phyloP scores from a whole-genome alignment of 2,113 vertebrate genomes.

The Trematomus loennbergii region DNA sequence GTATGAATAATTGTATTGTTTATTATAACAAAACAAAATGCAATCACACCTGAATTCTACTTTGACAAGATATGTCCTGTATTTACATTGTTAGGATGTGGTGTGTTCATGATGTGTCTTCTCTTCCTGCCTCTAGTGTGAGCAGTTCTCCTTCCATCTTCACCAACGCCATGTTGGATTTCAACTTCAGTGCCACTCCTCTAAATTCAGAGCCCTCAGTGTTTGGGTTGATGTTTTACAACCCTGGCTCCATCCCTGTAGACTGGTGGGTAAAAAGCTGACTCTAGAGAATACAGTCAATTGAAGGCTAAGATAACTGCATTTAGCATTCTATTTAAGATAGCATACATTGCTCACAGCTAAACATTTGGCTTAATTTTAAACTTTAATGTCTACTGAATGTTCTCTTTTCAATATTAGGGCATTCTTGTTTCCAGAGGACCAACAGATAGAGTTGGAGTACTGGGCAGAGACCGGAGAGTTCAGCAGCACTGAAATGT shows the following conservation, averaged over 20 bases:
- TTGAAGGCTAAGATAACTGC: background rate
- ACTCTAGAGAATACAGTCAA: background rate
- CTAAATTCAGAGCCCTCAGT: conserved; percentile 83
- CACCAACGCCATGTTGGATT: conserved; percentile 87
- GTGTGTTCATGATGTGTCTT: conserved; percentile 2
- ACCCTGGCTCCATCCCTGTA: conserved; percentile 86
- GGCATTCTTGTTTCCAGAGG: conserved; percentile 92
- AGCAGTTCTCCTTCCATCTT: conserved; percentile 80
- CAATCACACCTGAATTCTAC: background rate
- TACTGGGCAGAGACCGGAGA: conserved; percentile 88
- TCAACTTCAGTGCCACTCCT: conserved; percentile 90
- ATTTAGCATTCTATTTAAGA: background rate
- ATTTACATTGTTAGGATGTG: background rate
- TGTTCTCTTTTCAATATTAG: conserved; percentile 66
- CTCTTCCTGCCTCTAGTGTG: conserved; percentile 70
- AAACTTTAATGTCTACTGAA: background rate
- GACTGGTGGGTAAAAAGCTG: conserved; percentile 87
- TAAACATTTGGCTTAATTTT: background rate
- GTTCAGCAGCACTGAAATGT: conserved; percentile 84
- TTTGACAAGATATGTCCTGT: background rate
- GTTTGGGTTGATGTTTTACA: conserved; percentile 87
- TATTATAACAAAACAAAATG: too few species aligned
- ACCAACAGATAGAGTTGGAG: conserved; percentile 90
- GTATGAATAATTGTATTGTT: too few species aligned
- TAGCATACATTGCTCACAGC: background rate